A percentile compares a stretch with the other conserved stretches of the same genome.
These are phyloP conservation scores for Pterois miles DNA, from an alignment of 2,797 vertebrate genomes.

Conservation along the genomic window DNA sequence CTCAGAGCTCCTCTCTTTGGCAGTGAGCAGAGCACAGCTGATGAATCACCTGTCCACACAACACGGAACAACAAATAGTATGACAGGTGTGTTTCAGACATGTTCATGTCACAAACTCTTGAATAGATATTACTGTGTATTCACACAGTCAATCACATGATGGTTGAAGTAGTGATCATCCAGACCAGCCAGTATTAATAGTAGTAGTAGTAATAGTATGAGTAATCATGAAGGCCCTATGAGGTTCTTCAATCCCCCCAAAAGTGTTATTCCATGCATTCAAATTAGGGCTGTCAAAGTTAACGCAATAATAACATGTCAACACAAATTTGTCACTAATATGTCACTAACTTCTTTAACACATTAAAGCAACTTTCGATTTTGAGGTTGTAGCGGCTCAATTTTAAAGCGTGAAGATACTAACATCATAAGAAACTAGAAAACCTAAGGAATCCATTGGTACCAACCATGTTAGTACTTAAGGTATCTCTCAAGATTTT, in stretches of 20 bases:
- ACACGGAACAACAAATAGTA: background rate
- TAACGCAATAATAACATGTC: too few relatives aligned
- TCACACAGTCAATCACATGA: background rate
- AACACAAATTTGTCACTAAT: too few relatives aligned
- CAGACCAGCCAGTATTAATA: background rate
- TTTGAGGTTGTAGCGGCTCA: too few relatives aligned
- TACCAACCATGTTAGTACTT: too few relatives aligned
- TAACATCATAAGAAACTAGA: too few relatives aligned
- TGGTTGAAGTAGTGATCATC: background rate
- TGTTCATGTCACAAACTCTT: background rate
- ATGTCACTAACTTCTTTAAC: too few relatives aligned
- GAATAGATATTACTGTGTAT: background rate
- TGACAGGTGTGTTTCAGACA: background rate
- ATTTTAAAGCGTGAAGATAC: too few relatives aligned
- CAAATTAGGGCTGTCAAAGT: background rate
- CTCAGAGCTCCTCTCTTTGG: constrained; percentile 80
- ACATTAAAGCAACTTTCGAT: too few relatives aligned
- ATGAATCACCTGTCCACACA: constrained; percentile 52
- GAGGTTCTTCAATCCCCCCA: background rate
- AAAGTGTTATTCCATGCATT: background rate
- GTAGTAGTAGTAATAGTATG: too few relatives aligned
- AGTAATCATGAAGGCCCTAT: background rate
- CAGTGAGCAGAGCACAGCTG: constrained; percentile 60
- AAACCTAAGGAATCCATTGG: too few relatives aligned
- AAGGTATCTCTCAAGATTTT: too few relatives aligned